Conservation (phyloP, 1,140 invertebrate genomes). For the Acyrthosiphon pisum region DNA sequence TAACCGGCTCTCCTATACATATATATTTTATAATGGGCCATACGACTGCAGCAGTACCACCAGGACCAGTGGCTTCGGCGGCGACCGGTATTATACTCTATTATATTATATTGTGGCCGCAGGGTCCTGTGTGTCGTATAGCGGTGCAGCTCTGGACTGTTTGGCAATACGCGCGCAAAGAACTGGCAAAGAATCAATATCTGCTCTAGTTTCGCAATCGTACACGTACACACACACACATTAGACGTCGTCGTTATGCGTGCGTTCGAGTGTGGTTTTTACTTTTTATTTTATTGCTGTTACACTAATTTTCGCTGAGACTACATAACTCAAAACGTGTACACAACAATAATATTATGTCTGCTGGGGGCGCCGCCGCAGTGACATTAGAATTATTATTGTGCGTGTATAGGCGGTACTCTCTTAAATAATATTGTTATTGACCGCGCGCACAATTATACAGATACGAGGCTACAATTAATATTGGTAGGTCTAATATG, state of each 20-base stretch:
- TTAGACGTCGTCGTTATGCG: neutral
- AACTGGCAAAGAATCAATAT: slow-evolving; percentile 41
- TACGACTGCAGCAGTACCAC: no score
- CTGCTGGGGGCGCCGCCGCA: neutral
- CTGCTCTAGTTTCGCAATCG: slow-evolving; percentile 49
- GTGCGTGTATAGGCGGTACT: no score
- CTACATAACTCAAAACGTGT: neutral
- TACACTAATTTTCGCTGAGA: slow-evolving; percentile 1
- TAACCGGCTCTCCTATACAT: neutral
- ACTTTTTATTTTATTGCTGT: slow-evolving; percentile 20
- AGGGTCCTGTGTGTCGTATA: neutral
- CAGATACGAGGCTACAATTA: no score
- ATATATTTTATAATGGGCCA: no score
- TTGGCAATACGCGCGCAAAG: neutral
- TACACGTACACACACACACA: neutral
- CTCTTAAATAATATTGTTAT: no score
- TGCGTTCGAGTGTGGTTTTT: neutral
- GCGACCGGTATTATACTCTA: slow-evolving; percentile 1
- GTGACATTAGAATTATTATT: neutral
- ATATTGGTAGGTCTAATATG: no score
- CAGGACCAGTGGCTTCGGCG: neutral
- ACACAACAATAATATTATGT: neutral
- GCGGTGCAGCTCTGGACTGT: neutral
- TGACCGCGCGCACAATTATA: no score
- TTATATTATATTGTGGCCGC: neutral